phyloP scores from a whole-genome alignment of 92 coral and sea anemone species.

The Parazoanthus swiftii region DNA sequence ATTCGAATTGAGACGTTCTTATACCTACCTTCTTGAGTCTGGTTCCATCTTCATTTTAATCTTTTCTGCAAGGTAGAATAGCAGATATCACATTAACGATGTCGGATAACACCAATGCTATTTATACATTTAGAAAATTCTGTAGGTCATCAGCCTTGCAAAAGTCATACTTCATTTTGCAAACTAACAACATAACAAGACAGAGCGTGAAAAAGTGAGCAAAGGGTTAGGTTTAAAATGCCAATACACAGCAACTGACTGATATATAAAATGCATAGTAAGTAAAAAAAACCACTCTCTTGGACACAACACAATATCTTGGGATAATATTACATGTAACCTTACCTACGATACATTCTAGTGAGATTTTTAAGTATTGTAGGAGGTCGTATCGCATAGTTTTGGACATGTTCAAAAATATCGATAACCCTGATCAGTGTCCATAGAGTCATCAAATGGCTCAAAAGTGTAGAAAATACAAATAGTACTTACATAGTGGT shows the following conservation, averaged over 20 bases:
- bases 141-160: not conserved
- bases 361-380: not conserved
- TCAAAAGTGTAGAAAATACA: not conserved
- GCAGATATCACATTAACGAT: not conserved
- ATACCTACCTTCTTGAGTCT: slow-evolving; percentile 52
- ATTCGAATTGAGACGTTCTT: not conserved
- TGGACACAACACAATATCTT: too few relatives aligned
- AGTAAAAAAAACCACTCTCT: not conserved
- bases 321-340: not conserved
- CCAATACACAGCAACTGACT: too few relatives aligned
- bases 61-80: slow-evolving; percentile 57
- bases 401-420: not conserved
- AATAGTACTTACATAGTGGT: not conserved
- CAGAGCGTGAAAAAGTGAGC: not conserved
- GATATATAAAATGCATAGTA: not conserved
- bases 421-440: too few relatives aligned
- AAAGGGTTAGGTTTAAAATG: not conserved
- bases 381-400: not conserved
- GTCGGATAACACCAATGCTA: not conserved
- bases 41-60: slow-evolving; percentile 61
- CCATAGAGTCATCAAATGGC: not conserved
- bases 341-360: not conserved
- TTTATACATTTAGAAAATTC: too few relatives aligned
- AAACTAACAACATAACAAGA: not conserved
- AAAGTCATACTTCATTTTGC: not conserved